These are phyloP conservation scores for Hirtodrosophila histrioides DNA, from an alignment of 2,888 invertebrate species.

Conservation along the genomic window DNA sequence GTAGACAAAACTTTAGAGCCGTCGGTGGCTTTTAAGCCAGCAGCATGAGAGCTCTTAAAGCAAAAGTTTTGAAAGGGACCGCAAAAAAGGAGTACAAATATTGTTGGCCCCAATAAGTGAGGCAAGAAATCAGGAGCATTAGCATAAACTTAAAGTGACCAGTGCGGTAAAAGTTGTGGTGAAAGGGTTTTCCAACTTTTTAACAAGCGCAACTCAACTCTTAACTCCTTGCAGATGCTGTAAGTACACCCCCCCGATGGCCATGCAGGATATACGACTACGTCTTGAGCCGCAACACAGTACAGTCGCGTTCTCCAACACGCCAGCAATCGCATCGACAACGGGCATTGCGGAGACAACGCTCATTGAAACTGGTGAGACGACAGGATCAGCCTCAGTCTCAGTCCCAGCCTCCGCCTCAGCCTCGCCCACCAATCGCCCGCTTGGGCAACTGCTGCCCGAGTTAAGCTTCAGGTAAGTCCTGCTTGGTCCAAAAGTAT, in stretches of 20 bases:
- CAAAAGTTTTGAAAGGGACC: conserved; percentile 30
- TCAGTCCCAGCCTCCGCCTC: conserved; percentile 11
- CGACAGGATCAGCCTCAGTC: conserved; percentile 2
- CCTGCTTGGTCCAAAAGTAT: conserved; percentile 14
- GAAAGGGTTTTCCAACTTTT: conserved; percentile 44
- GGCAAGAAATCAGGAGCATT: conserved; percentile 64
- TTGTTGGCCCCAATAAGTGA: conserved; percentile 15
- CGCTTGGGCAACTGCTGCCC: conserved; percentile 61
- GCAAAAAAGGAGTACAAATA: conserved; percentile 34
- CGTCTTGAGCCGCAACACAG: conserved; percentile 80
- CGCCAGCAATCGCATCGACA: conserved; percentile 48
- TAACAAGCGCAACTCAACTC: conserved; percentile 42
- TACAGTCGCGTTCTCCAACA: conserved; percentile 62
- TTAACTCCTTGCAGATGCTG: conserved; percentile 51
- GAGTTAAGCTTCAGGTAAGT: conserved; percentile 75
- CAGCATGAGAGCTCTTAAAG: conserved; percentile 33
- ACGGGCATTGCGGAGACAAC: conserved; percentile 57
- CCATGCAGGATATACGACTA: conserved; percentile 84
- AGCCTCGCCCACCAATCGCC: conserved; percentile 30
- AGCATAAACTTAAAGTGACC: conserved; percentile 60
- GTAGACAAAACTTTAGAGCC: conserved; percentile 51
- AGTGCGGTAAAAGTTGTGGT: conserved; percentile 30
- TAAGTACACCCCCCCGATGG: conserved; percentile 52
- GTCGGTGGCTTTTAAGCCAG: conserved; percentile 44
- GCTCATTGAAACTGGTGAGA: conserved; percentile 61